Conservation (phyloP, 2,113 vertebrate species). For the Melozone crissalis region DNA sequence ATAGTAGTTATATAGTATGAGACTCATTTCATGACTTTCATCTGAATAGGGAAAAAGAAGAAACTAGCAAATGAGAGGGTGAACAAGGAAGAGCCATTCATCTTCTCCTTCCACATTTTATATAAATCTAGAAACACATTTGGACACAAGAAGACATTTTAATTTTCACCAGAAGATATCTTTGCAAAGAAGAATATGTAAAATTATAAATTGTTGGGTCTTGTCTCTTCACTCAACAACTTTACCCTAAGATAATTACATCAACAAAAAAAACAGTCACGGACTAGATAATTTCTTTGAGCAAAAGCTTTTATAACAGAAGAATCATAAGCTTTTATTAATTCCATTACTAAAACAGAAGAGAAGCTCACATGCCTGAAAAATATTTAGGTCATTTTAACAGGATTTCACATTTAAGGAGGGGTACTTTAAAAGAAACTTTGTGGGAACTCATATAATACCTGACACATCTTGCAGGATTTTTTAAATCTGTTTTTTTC, state of each 20-base stretch:
- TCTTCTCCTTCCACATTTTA: neutral
- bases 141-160: neutral
- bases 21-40: neutral
- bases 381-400: neutral
- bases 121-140: neutral
- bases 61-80: neutral
- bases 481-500: neutral
- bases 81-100: neutral
- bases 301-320: neutral
- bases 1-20: neutral
- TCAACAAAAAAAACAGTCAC: neutral
- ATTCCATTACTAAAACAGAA: neutral
- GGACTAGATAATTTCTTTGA: neutral
- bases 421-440: neutral
- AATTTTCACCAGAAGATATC: neutral
- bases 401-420: neutral
- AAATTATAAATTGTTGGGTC: neutral
- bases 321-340: neutral
- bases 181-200: neutral
- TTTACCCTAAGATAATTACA: neutral
- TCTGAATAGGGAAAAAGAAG: neutral
- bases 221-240: neutral
- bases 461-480: neutral
- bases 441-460: neutral
- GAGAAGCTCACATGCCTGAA: neutral